Evolutionary conservation across 2,888 invertebrate species (phyloP), one percentile per base, ranked within the genome.

Genomic region (Heliconius sara): DNA sequence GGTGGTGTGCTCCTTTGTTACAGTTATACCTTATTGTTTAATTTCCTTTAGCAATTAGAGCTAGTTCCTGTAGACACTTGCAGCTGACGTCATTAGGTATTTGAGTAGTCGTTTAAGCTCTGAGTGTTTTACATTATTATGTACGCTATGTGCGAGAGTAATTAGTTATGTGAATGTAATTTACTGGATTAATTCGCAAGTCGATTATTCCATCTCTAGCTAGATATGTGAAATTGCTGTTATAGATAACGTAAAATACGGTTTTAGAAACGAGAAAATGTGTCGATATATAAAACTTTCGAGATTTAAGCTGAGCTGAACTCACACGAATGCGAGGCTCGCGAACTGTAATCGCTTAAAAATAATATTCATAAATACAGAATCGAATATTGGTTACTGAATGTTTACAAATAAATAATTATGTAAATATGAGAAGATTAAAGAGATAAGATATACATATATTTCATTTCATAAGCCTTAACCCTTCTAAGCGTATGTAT

Each of bases 1-100:
- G 78, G 78, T 78, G n/a, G n/a, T n/a, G n/a, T n/a, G 78, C 60
- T 34, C 19, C 65, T 78, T 57, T 65, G 67, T 57, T 67, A 77
- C 39, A 77, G 70, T 73, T 57, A 67, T 57, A 65, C 16, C 66
- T 78, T 65, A 39, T 71, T 77, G 27, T 66, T 72, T 66, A 25
- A 73, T 34, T 73, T 73, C 57, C 34, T 78, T 74, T 74, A 10
- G 60, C 74, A 74, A 74, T 74, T 63, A 63, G 68, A 68, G 68
- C 74, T 34, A 72, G 72, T 72, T 34, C 57, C 52, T 34, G 72
- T 22, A 72, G 30, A 57, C 52, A 57, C 52, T 57, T 72, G 30
- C 57, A 30, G 30, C 39, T 68, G 30, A 57, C 30, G 72, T 72
- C 57, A 72, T 72, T 72, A 72, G n/a, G 72, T 72, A 22, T 57